Percentiles rank a stretch among this genome's conserved stretches.
These are phyloP conservation scores for Perca schrenkii DNA, from an alignment of 2,113 vertebrate genomes.

Conservation along the genomic window DNA sequence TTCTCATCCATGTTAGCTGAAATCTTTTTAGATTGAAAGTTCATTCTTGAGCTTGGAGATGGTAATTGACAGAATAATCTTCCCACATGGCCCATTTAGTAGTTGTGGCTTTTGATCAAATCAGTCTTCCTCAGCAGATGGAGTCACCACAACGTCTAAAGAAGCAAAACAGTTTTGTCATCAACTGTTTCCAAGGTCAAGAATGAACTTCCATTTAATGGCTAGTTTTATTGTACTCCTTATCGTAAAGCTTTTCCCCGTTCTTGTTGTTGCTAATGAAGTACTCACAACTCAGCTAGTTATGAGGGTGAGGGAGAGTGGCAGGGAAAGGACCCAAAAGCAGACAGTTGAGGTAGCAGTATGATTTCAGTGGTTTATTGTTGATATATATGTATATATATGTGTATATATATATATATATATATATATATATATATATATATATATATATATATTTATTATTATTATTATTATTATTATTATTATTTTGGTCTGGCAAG, in stretches of 20 bases:
- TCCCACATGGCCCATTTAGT: neutral
- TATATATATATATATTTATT: too few species aligned
- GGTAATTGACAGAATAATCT: neutral
- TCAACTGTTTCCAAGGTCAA: neutral
- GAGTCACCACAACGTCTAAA: neutral
- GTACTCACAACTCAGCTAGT: slow-evolving; percentile 12
- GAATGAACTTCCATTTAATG: slow-evolving; percentile 24
- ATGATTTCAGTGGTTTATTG: neutral
- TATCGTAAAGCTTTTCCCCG: neutral
- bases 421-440: too few species aligned
- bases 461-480: too few species aligned
- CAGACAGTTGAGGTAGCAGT: neutral
- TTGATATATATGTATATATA: too few species aligned
- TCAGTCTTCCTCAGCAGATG: neutral
- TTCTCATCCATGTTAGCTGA: neutral
- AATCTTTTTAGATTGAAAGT: neutral
- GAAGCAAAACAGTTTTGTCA: neutral
- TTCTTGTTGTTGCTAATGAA: neutral
- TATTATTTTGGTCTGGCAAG: too few species aligned
- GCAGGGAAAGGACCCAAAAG: too few species aligned
- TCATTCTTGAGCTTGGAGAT: neutral
- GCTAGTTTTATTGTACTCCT: slow-evolving; percentile 4
- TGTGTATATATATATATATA: too few species aligned
- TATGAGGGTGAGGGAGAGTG: neutral
- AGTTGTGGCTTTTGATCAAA: neutral